These are phyloP conservation scores for Leptodirus hochenwartii DNA, from an alignment of 2,888 invertebrate genomes.

Conservation along the genomic window DNA sequence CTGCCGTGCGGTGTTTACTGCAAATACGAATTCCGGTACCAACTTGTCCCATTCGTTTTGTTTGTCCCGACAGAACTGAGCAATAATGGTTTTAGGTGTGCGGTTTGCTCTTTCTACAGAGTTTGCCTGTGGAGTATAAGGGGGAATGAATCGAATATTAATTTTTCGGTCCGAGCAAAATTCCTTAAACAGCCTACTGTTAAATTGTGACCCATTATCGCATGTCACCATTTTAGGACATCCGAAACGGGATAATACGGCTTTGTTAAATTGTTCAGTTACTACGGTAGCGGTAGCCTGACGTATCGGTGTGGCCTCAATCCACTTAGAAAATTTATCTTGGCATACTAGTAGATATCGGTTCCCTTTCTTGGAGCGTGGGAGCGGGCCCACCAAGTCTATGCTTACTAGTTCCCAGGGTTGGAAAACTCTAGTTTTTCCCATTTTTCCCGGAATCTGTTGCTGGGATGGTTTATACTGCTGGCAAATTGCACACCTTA, in stretches of 20 bases:
- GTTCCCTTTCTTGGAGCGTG: slow-evolving; percentile 15
- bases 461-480: slow-evolving; percentile 13
- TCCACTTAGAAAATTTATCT: slow-evolving; percentile 17
- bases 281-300: slow-evolving; percentile 11
- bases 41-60: slow-evolving; percentile 17
- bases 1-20: slow-evolving; percentile 15
- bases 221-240: slow-evolving; percentile 8
- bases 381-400: slow-evolving; percentile 19
- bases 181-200: not conserved
- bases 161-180: slow-evolving; percentile 3
- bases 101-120: slow-evolving; percentile 17
- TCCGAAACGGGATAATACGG: too few relatives aligned
- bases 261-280: slow-evolving; percentile 5
- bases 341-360: slow-evolving; percentile 14
- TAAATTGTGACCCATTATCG: slow-evolving; percentile 2
- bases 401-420: slow-evolving; percentile 16
- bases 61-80: slow-evolving; percentile 8
- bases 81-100: slow-evolving; percentile 16
- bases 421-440: slow-evolving; percentile 6
- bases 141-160: slow-evolving; percentile 11
- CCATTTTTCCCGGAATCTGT: slow-evolving; percentile 13
- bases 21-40: slow-evolving; percentile 15
- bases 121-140: slow-evolving; percentile 17
- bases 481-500: slow-evolving; percentile 15
- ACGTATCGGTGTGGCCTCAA: slow-evolving; percentile 13